Base-by-base conservation (phyloP, 2,113 vertebrate species). In the Gallinago paraguaiae region DNA sequence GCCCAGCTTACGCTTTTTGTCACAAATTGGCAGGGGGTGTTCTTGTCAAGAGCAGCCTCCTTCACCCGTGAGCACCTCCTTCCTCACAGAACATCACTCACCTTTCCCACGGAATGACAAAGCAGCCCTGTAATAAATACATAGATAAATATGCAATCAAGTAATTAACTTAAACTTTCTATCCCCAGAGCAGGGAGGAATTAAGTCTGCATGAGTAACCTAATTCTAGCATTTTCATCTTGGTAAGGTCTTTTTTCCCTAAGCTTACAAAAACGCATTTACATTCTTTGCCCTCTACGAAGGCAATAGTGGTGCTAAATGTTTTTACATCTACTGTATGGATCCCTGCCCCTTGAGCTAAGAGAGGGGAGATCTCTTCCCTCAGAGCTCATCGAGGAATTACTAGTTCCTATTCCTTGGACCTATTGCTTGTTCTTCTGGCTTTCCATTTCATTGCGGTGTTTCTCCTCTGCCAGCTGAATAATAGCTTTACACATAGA, bases 191-290 rank as follows among this genome's bases (percentile, higher is more conserved):
- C 50, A 86, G 16, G 8, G 25, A 65, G 31, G 41, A 94, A 27
- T 79, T 76, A 82, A 68, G 31, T 41, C 51, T 64, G 30, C 25
- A 13, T 18, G 14, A 77, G 43, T 59, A 80, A 82, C 48, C 30
- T n/a, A 53, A 35, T 35, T 31, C 30, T 69, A 70, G 7, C 64
- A 33, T 35, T 77, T 90, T 80, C 27, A 31, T 48, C 72, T 69
- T 60, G 27, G 28, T 48, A n/a, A 68, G 33, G 13, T 11, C 7
- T 48, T 50, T 31, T 28, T 20, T n/a, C 11, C 14, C 6, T 20
- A 63, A 22, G 22, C 87, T 88, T 51, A 30, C 22, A 69, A 72
- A 88, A 76, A 17, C 0, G 0, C 0, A 0, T 28, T 6, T 20
- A 31, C 5, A 1, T 17, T 41, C 91, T 82, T 92, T 90, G 9